Evolutionary conservation across 2,113 vertebrate species (phyloP), one percentile per base, ranked within the genome.

Genomic region (Gallinago undulata): DNA sequence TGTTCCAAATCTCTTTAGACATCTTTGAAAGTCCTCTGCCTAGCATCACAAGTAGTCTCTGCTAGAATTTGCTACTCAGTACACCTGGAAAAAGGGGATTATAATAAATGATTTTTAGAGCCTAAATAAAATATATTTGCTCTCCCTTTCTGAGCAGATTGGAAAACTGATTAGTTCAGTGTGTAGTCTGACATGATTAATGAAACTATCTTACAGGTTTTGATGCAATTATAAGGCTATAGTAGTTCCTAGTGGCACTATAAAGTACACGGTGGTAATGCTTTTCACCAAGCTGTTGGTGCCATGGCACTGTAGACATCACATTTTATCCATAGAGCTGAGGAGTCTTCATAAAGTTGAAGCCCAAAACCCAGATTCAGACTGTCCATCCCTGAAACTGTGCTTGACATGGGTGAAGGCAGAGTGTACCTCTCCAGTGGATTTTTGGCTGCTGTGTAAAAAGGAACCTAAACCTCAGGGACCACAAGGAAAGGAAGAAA

Each of bases 61-160:
- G 74, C 67, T 88, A 18, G 89, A 84, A 95, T 90, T 93, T 94
- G 33, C 67, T 94, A 67, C 31, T 69, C 90, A 83, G 53, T 83
- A 69, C 19, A 89, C 70, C 84, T 89, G 55, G 50, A 74, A 86
- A 93, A 83, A 67, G 53, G 78, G 77, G 83, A 81, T 80, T 63
- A 55, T 15, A 24, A 39, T 47, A 15, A 59, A 80, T 67, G 19
- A 75, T 96, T 70, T 75, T 3, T 74, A 78, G 68, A 86, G 47
- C 51, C 83, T 93, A 84, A 86, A 89, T 93, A 79, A 96, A 94
- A 78, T 75, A 79, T 86, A 84, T 97, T 95, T 93, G 13, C 66
- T 90, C 67, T 75, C 28, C 93, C 48, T 95, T 75, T 75, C 79
- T 94, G 73, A 94, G 92, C 60, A 95, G 93, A 92, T 50, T 91